phyloP scores from a whole-genome alignment of 2,113 vertebrate species.

The Fulica atra region DNA sequence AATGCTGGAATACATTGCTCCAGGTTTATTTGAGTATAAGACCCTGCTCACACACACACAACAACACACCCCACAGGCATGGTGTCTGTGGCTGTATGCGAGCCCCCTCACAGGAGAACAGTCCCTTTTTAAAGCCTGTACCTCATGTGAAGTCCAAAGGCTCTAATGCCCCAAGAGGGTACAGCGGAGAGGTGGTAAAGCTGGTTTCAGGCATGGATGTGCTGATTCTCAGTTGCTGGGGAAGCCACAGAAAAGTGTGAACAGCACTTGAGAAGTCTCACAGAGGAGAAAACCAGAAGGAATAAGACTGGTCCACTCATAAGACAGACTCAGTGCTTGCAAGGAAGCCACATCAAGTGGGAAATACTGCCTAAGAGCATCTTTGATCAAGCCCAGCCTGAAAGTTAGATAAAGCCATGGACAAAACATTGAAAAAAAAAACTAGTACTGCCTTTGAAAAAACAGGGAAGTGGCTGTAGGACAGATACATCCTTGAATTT shows the following conservation, averaged over 20 bases:
- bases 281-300: background rate
- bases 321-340: background rate
- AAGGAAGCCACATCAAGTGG: background rate
- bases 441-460: background rate
- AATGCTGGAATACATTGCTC: background rate
- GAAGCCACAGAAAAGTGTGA: background rate
- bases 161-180: background rate
- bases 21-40: background rate
- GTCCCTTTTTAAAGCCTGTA: background rate
- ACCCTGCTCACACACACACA: rapidly evolving
- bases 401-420: background rate
- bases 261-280: background rate
- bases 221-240: background rate
- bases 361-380: background rate
- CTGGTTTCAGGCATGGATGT: background rate
- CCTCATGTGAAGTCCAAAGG: background rate
- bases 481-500: background rate
- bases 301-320: background rate
- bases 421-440: background rate
- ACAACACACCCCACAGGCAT: rapidly evolving
- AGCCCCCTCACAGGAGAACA: background rate
- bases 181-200: background rate
- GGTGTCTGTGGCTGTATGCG: rapidly evolving
- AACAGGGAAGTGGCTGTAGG: rapidly evolving
- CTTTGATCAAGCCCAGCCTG: background rate